phyloP scores from a whole-genome alignment of 2,113 vertebrate genomes.

The Rhea americana region DNA sequence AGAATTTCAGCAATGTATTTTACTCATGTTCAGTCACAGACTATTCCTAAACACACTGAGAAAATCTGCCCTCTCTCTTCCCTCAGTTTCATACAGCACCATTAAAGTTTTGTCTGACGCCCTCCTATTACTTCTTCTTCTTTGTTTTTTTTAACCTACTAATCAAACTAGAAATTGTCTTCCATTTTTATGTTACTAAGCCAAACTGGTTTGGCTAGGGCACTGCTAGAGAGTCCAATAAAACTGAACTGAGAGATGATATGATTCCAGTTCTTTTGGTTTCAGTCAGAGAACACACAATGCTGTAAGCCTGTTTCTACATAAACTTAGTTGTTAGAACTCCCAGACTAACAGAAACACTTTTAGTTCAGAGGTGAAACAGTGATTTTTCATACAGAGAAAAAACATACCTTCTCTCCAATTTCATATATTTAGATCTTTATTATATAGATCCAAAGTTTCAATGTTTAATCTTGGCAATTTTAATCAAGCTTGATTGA shows the following conservation, averaged over 20 bases:
- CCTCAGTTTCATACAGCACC: fast-evolving
- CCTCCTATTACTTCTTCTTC: neutral
- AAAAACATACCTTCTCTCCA: neutral
- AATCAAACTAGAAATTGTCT: neutral
- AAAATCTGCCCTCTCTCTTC: fast-evolving
- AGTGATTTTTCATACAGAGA: neutral
- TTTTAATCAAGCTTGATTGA: neutral
- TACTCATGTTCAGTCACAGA: neutral
- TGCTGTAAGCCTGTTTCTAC: neutral
- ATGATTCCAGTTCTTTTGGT: neutral
- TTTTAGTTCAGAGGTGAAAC: neutral
- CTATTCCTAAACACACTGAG: neutral
- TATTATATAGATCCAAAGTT: neutral
- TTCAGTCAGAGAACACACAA: neutral
- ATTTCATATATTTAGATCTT: neutral
- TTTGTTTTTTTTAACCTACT: too few species aligned
- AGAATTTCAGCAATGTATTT: neutral
- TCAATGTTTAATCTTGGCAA: neutral
- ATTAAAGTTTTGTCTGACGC: neutral
- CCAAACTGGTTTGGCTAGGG: too few species aligned
- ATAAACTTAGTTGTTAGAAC: neutral
- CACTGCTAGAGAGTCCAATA: too few species aligned
- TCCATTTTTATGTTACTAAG: too few species aligned
- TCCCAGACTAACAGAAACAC: neutral
- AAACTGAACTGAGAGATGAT: too few species aligned